Conservation (phyloP, 2,113 vertebrate species). For the Sceloporus undulatus region DNA sequence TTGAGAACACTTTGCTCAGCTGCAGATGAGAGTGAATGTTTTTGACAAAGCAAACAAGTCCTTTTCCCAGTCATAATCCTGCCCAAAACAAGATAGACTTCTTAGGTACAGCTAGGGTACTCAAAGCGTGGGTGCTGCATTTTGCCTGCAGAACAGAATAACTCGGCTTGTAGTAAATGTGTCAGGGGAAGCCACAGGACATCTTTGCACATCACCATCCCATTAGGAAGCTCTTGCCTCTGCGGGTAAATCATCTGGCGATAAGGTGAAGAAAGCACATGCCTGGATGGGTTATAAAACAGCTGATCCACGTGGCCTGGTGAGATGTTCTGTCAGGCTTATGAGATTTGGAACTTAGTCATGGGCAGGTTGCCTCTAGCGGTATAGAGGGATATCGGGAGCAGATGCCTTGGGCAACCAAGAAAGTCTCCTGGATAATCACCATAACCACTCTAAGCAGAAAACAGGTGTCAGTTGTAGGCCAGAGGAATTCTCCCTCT, state of each 20-base stretch:
- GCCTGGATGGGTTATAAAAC: slow-evolving; percentile 68
- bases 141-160: background rate
- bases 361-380: slow-evolving; percentile 50
- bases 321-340: slow-evolving; percentile 62
- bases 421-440: slow-evolving; percentile 31
- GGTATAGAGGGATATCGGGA: slow-evolving; percentile 51
- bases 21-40: background rate
- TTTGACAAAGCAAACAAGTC: background rate
- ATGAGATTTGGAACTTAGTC: slow-evolving; percentile 66
- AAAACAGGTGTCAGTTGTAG: slow-evolving; percentile 33
- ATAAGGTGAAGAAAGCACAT: slow-evolving; percentile 71
- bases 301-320: slow-evolving; percentile 62
- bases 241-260: slow-evolving; percentile 53
- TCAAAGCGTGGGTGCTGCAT: slow-evolving; percentile 12
- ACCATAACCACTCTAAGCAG: slow-evolving; percentile 12
- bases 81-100: background rate
- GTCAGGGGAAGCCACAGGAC: slow-evolving; percentile 32
- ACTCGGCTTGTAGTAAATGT: background rate
- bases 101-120: background rate
- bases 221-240: slow-evolving; percentile 51
- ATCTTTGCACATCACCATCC: slow-evolving; percentile 35
- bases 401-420: slow-evolving; percentile 39
- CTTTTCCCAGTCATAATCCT: background rate
- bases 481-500: slow-evolving; percentile 6
- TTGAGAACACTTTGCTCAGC: background rate